Base-by-base conservation (phyloP, 1,140 invertebrate genomes). In the Megalonaias nervosa region DNA sequence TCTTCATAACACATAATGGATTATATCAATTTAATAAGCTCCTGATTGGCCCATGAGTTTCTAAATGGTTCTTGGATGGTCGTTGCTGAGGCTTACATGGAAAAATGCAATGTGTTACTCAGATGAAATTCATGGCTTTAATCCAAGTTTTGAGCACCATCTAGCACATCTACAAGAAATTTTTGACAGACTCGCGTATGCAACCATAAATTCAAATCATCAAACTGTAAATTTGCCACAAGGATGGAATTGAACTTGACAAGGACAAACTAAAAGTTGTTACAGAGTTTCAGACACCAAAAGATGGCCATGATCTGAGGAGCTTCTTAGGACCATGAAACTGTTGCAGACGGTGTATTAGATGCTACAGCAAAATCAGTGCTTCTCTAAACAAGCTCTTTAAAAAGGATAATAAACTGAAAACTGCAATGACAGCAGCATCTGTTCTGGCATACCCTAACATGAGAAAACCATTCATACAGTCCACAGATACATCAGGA, bases 241-340 rank as follows among this genome's bases (percentile, higher is more conserved):
- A 64, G 72, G 26, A 67, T n/a, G 83, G 81, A 11, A 71, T 85
- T 14, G 19, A 60, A 17, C 67, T 77, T n/a, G 78, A 85, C 66
- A 64, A 73, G 11, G 68, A 23, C 13, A 83, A 83, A 67, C 61
- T 55, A 9, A 64, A 70, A 1, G 57, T 31, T 12, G 64, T 81
- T 19, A 23, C 31, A n/a, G 69, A 79, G n/a, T 86, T 82, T 76
- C 81, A 83, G 58, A 57, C 38, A 16, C 83, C 83, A 38, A 87
- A 38, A 87, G 88, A 79, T 74, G 67, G 85, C 19, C 87, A 88
- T 48, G 87, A 92, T 71, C 67, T 93, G 0, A 80, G 89, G 71
- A 64, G 85, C 26, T 92, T 93, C 78, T 56, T 93, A 2, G 92
- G 92, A 1, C 69, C 93, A 19, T 77, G 88, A 60, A 89, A 89